Conservation (phyloP, 2,888 invertebrate genomes). For the Byasa hedistus region DNA sequence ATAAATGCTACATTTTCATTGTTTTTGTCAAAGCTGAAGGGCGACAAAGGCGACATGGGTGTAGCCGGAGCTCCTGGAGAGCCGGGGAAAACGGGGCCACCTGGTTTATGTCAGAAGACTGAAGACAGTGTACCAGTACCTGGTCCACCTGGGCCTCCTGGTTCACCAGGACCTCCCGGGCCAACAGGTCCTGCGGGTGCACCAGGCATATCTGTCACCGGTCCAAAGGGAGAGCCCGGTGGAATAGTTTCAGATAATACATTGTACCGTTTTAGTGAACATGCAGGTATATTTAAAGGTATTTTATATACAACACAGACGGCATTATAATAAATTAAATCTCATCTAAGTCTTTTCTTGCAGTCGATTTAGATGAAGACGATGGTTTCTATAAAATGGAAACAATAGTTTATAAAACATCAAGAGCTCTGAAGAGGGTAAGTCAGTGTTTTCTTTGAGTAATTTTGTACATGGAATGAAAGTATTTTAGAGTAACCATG, state of each 20-base stretch:
- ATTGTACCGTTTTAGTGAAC: slow-evolving; percentile 33
- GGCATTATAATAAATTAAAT: no score
- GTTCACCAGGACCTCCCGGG: slow-evolving; percentile 49
- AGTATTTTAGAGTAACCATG: neutral
- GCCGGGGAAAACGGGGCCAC: slow-evolving; percentile 46
- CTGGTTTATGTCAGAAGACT: slow-evolving; percentile 33
- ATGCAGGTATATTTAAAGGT: slow-evolving; percentile 28
- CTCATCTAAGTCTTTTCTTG: neutral
- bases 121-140: slow-evolving; percentile 22
- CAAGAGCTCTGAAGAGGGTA: slow-evolving; percentile 56
- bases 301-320: no score
- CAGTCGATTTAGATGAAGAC: slow-evolving; percentile 45
- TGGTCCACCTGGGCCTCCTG: slow-evolving; percentile 39
- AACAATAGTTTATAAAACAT: slow-evolving; percentile 58
- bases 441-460: neutral
- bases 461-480: neutral
- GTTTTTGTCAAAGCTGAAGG: slow-evolving; percentile 47
- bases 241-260: slow-evolving; percentile 38
- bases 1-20: no score
- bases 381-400: slow-evolving; percentile 50
- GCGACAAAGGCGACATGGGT: slow-evolving; percentile 59
- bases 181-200: slow-evolving; percentile 52
- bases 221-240: slow-evolving; percentile 62
- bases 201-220: slow-evolving; percentile 54
- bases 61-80: slow-evolving; percentile 47